phyloP scores from a whole-genome alignment of 2,888 invertebrate genomes.

The Coecobrya sp. region DNA sequence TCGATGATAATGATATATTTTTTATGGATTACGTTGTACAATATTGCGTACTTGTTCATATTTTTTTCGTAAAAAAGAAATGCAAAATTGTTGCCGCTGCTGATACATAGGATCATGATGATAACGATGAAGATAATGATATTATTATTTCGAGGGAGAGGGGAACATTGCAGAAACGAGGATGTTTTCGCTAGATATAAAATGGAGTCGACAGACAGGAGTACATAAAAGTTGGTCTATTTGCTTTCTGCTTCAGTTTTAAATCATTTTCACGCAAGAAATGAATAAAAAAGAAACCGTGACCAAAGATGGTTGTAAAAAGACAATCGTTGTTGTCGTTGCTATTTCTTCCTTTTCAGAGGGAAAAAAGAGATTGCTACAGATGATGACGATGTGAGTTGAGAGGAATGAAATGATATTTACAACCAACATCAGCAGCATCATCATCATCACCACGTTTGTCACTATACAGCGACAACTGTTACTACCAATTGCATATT shows the following conservation, averaged over 20 bases:
- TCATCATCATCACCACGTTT: neutral
- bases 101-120: neutral
- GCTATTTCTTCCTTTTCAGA: conserved; percentile 18
- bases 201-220: neutral
- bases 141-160: neutral
- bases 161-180: neutral
- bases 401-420: conserved; percentile 9
- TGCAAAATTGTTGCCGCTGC: neutral
- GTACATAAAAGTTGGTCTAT: conserved; percentile 2
- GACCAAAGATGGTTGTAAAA: conserved; percentile 69
- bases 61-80: neutral
- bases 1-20: conserved; percentile 6
- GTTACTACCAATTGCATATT: neutral
- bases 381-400: conserved; percentile 20
- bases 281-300: conserved; percentile 72
- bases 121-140: neutral
- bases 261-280: conserved; percentile 72
- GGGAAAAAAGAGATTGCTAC: neutral
- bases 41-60: neutral
- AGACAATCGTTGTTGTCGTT: conserved; percentile 25
- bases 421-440: neutral
- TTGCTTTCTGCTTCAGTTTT: conserved; percentile 41
- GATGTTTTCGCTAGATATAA: neutral
- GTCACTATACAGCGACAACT: neutral
- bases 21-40: conserved; percentile 18